phyloP scores from a whole-genome alignment of 1,140 invertebrate species.

The Sipha flava region DNA sequence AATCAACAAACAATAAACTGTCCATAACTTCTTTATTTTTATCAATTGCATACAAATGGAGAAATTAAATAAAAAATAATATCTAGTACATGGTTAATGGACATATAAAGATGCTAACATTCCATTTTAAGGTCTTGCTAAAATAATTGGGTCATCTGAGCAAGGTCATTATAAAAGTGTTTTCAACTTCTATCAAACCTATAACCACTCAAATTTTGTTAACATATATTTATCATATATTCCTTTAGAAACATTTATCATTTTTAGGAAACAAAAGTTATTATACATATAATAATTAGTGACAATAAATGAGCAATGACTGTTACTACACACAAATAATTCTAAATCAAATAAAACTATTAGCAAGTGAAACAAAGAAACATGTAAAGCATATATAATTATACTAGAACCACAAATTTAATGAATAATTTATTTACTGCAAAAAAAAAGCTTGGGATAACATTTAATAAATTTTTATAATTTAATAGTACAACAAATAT shows the following conservation, averaged over 20 bases:
- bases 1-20: background rate
- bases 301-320: no score
- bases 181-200: background rate
- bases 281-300: no score
- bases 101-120: conserved; percentile 19
- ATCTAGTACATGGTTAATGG: background rate
- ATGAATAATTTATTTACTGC: no score
- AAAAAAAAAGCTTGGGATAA: no score
- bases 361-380: no score
- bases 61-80: background rate
- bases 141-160: conserved; percentile 15
- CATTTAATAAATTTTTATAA: no score
- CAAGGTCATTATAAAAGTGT: conserved; percentile 30
- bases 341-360: no score
- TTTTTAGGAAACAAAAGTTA: background rate
- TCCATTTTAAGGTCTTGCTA: background rate
- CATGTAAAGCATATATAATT: no score
- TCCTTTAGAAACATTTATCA: background rate
- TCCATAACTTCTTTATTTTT: background rate
- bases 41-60: background rate
- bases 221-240: background rate
- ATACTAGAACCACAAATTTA: no score
- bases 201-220: background rate
- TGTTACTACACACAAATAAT: no score
- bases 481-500: no score